Evolutionary conservation across 1,140 invertebrate species (phyloP), one percentile per base, ranked within the genome.

Genomic region (Caenorhabditis latens): DNA sequence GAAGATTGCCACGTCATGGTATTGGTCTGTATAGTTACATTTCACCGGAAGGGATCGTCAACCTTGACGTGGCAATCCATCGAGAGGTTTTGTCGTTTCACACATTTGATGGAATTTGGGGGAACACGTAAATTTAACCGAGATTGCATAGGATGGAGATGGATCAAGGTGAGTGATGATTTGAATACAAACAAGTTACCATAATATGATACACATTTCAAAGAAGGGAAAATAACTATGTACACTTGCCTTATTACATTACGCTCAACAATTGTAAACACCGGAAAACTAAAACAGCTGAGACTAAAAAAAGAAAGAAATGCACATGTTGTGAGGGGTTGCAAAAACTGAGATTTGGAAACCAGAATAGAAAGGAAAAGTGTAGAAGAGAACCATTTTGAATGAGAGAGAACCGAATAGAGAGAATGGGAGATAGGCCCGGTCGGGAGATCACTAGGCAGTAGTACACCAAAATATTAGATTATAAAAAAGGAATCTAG

Each of bases 321-420:
- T 79, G 71, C 71, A 79, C 71, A 79, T 79, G 71, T 79, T 50
- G 71, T 79, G 71, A 50, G 71, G 71, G 43, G 50, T 24, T 11
- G 24, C 32, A 32, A 79, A 79, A 79, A 79, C 71, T 79, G 71
- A 79, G 71, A 79, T 79, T 79, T 79, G 71, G 71, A 79, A 79
- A 79, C 71, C 71, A 79, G 71, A 79, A 46, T 24, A 21, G 46
- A 79, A 79, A 79, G 71, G 71, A 79, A 79, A 50, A 79, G 71
- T 79, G 71, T 79, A 79, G 71, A 79, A 79, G 71, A 79, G 71
- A 79, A 79, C 71, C 71, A 79, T 79, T 79, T 79, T 79, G 71
- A 79, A 50, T 50, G 46, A 79, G 71, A 79, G 71, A 79, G 71
- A 79, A 79, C 71, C 71, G 71, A 79, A 79, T 79, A 79, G 71